Conservation (phyloP, 2,888 invertebrate genomes). For the Alcis repandata region DNA sequence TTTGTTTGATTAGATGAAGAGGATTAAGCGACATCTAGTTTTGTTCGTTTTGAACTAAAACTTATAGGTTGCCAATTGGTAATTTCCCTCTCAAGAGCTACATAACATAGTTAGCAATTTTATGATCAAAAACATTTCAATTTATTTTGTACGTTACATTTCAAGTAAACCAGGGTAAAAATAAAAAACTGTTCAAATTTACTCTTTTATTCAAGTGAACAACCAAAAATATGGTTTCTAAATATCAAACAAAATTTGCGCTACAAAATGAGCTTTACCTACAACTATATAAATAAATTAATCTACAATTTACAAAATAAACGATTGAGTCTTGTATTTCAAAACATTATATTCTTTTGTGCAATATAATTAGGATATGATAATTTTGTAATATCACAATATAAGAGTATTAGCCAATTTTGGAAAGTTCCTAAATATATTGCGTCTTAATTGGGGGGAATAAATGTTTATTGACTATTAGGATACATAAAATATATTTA, state of each 20-base stretch:
- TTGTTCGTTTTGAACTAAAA: too few species aligned
- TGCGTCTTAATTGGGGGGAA: background rate
- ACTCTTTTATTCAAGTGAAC: conserved; percentile 38
- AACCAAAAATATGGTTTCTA: conserved; percentile 28
- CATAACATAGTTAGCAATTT: too few species aligned
- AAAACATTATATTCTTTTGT: background rate
- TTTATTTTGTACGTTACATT: too few species aligned
- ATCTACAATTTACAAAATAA: too few species aligned
- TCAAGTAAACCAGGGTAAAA: too few species aligned
- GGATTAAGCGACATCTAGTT: too few species aligned
- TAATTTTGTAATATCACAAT: background rate
- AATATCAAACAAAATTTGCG: conserved; percentile 27
- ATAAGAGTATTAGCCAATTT: background rate
- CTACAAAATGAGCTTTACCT: conserved; percentile 32
- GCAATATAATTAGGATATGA: background rate
- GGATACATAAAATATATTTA: too few species aligned
- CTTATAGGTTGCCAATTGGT: too few species aligned
- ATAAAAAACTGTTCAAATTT: conserved; percentile 6
- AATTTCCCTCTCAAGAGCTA: too few species aligned
- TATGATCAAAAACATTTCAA: too few species aligned
- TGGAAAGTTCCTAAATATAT: background rate
- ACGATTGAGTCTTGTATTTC: background rate
- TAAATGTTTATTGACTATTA: too few species aligned
- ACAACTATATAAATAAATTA: background rate
- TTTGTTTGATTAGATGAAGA: too few species aligned